phyloP scores from a whole-genome alignment of 1,140 invertebrate genomes.

The Paraescarpia echinospica region DNA sequence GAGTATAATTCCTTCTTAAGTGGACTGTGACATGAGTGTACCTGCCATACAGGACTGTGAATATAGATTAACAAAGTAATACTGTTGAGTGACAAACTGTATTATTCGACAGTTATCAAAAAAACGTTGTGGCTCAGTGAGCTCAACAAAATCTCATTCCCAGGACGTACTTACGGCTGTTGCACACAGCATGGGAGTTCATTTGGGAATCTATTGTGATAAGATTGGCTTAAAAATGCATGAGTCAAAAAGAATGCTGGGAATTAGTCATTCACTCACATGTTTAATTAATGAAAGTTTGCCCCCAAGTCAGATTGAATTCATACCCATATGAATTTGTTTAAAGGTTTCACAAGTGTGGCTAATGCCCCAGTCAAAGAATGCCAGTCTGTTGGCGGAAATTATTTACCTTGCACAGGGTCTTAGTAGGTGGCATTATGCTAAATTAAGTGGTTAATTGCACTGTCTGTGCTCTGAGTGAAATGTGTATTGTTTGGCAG shows the following conservation, averaged over 20 bases:
- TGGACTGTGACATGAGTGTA: too few relatives aligned
- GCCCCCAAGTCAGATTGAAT: neutral
- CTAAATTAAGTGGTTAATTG: neutral
- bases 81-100: neutral
- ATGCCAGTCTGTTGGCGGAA: neutral
- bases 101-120: neutral
- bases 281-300: neutral
- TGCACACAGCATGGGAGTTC: too few relatives aligned
- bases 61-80: too few relatives aligned
- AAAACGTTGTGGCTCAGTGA: neutral
- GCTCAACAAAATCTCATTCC: neutral
- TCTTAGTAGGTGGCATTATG: neutral
- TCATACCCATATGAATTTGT: neutral
- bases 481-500: neutral
- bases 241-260: neutral
- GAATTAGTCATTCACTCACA: neutral
- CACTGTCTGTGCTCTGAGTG: neutral
- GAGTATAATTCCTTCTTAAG: too few relatives aligned
- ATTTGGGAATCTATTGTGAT: neutral
- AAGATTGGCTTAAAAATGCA: neutral
- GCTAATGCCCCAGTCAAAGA: neutral
- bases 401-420: neutral
- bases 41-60: too few relatives aligned
- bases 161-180: too few relatives aligned
- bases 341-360: neutral